These are phyloP conservation scores for Steinernema khuongi DNA, from an alignment of 1,140 invertebrate species.

Conservation along the genomic window DNA sequence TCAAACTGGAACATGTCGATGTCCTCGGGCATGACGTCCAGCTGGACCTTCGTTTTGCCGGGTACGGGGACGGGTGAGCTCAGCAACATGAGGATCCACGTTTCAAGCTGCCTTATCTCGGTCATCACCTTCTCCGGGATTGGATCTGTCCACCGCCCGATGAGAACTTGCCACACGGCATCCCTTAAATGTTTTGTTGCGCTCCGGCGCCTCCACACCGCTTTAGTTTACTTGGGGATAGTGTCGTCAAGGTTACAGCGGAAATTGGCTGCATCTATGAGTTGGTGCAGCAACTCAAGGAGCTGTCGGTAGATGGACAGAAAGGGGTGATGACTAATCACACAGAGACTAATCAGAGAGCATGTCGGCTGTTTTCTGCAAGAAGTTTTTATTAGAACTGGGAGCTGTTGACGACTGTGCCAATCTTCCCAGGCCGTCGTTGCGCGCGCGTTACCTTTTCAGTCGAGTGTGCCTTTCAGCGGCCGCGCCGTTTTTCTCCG, in stretches of 20 bases:
- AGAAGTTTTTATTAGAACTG: slow-evolving; percentile 33
- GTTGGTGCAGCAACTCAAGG: slow-evolving; percentile 83
- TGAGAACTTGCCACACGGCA: slow-evolving; percentile 61
- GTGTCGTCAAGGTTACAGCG: slow-evolving; percentile 62
- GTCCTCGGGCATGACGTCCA: slow-evolving; percentile 73
- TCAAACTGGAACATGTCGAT: slow-evolving; percentile 74
- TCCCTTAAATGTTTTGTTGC: slow-evolving; percentile 49
- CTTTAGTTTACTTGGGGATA: slow-evolving; percentile 35
- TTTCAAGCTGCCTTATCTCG: slow-evolving; percentile 94
- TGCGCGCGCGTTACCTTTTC: neutral
- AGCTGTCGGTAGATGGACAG: slow-evolving; percentile 95
- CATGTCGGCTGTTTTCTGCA: slow-evolving; percentile 58
- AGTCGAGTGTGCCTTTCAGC: slow-evolving; percentile 17
- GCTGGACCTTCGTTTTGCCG: slow-evolving; percentile 84
- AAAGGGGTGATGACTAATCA: slow-evolving; percentile 97
- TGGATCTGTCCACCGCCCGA: slow-evolving; percentile 67
- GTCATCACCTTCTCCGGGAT: slow-evolving; percentile 79
- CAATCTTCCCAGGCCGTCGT: neutral
- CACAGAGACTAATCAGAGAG: slow-evolving; percentile 89
- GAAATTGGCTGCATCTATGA: slow-evolving; percentile 87
- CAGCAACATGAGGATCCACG: slow-evolving; percentile 88
- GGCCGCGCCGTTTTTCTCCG: neutral
- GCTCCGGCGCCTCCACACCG: neutral
- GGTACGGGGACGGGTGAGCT: slow-evolving; percentile 95
- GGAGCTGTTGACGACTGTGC: neutral